Percentiles rank a stretch among this genome's conserved stretches.
Evolutionary conservation across 2,797 vertebrate genomes (phyloP).

Genomic region (Anguilla megastoma): DNA sequence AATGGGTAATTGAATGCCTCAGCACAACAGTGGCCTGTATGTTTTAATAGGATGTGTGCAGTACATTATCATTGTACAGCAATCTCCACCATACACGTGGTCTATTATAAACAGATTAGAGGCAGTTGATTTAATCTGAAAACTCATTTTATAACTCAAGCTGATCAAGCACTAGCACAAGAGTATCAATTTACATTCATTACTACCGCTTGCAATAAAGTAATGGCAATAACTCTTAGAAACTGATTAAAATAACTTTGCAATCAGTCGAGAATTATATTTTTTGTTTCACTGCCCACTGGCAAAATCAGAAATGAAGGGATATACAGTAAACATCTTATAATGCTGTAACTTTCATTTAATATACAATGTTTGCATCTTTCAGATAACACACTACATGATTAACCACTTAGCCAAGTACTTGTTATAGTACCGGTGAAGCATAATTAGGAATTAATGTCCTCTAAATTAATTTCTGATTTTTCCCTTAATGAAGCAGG

Average conservation of each 20-base stretch:
- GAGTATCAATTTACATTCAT: neutral
- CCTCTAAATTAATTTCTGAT: neutral
- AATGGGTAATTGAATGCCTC: neutral
- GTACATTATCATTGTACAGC: neutral
- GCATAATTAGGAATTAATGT: constrained; percentile 7
- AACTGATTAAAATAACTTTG: neutral
- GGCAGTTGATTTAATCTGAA: neutral
- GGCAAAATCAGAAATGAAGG: neutral
- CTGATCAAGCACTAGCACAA: neutral
- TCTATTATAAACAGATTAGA: neutral
- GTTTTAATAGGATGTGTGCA: neutral
- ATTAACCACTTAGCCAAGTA: constrained; percentile 6
- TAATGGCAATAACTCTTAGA: neutral
- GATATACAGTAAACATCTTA: neutral
- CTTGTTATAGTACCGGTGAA: neutral
- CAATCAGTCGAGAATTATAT: no score
- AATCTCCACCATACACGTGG: neutral
- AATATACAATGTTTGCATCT: neutral
- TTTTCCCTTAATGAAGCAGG: neutral
- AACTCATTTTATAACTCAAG: neutral
- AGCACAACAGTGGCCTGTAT: neutral
- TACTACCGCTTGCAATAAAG: neutral
- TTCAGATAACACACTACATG: neutral
- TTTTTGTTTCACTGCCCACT: neutral
- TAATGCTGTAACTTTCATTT: constrained; percentile 2